phyloP scores from a whole-genome alignment of 2,797 vertebrate species.

The Mallotus villosus region DNA sequence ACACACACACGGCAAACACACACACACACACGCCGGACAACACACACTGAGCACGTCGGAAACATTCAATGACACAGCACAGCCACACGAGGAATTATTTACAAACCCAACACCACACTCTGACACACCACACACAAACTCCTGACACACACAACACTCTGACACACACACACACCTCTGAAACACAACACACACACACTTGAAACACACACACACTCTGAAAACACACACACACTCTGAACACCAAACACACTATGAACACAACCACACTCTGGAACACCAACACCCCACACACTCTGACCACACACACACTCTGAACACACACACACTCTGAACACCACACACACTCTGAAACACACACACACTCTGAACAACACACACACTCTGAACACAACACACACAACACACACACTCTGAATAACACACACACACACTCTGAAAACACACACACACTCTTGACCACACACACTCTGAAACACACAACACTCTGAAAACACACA shows the following conservation, averaged over 20 bases:
- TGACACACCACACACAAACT: neutral
- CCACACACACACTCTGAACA: slow-evolving; percentile 5
- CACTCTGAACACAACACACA: too few species aligned
- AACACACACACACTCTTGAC: slow-evolving; percentile 2
- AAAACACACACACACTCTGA: neutral
- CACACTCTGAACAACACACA: neutral
- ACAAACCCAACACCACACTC: neutral
- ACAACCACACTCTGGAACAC: neutral
- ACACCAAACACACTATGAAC: neutral
- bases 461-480: neutral
- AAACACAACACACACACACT: slow-evolving; percentile 22
- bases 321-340: neutral
- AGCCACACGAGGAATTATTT: too few species aligned
- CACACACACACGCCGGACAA: neutral
- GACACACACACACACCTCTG: neutral
- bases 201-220: neutral
- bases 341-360: slow-evolving; percentile 5
- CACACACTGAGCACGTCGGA: too few species aligned
- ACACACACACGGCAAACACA: too few species aligned
- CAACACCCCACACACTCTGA: neutral
- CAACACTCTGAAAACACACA: too few species aligned
- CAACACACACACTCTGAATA: neutral
- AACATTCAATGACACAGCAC: too few species aligned
- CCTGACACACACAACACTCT: slow-evolving; percentile 4
- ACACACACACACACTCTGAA: neutral